Evolutionary conservation across 2,888 invertebrate genomes (phyloP).

Genomic region (Athalia cordata): DNA sequence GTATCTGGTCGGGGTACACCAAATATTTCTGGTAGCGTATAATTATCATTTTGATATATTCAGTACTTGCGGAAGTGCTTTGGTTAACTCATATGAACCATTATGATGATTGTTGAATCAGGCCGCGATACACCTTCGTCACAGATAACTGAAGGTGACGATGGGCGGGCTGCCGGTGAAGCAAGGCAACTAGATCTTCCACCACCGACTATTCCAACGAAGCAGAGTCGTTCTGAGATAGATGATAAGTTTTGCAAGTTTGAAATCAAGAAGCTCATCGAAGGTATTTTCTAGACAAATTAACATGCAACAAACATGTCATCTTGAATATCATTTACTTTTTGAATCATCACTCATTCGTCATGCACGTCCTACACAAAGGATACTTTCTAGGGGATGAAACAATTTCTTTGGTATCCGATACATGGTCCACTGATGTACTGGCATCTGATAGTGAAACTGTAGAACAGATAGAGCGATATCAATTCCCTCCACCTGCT

Average conservation of each 20-base stretch:
- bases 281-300: conserved; percentile 68
- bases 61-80: too few species aligned
- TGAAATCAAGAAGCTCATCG: conserved; percentile 86
- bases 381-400: conserved; percentile 82
- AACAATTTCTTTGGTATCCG: conserved; percentile 96
- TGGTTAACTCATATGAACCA: too few species aligned
- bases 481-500: conserved; percentile 60
- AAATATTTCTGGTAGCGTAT: conserved; percentile 86
- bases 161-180: conserved; percentile 73
- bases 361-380: conserved; percentile 47
- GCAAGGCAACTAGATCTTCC: conserved; percentile 69
- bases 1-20: conserved; percentile 94
- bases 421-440: conserved; percentile 99
- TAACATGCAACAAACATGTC: not conserved
- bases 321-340: not conserved
- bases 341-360: conserved; percentile 29
- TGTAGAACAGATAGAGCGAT: conserved; percentile 84
- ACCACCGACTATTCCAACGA: conserved; percentile 75
- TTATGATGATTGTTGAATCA: conserved; percentile 46
- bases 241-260: conserved; percentile 99
- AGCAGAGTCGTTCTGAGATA: conserved; percentile 94
- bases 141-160: conserved; percentile 89
- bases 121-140: conserved; percentile 97
- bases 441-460: conserved; percentile 97
- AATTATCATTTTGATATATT: not conserved